Conservation (phyloP, 2,797 vertebrate species). For the Hydrocynus forskahlii region DNA sequence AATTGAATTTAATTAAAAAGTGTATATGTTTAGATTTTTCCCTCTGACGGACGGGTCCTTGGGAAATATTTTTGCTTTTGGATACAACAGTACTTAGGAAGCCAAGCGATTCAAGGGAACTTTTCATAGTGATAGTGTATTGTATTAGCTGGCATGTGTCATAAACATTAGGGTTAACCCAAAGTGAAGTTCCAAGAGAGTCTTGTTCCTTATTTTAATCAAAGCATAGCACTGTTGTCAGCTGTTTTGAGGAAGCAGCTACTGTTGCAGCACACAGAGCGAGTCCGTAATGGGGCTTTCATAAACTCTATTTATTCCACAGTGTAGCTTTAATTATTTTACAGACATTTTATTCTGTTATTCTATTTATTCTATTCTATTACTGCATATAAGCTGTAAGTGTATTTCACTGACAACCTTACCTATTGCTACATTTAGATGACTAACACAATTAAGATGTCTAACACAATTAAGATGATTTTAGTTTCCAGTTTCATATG, state of each 20-base stretch:
- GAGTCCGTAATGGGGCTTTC: constrained; percentile 45
- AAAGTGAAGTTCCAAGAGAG: constrained; percentile 74
- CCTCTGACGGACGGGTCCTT: no score
- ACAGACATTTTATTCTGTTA: no score
- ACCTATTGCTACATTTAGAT: no score
- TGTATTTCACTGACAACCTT: no score
- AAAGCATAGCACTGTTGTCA: constrained; percentile 63
- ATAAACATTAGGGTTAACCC: constrained; percentile 60
- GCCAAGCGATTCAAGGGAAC: constrained; percentile 23
- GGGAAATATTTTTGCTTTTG: constrained; percentile 4
- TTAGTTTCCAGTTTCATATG: no score
- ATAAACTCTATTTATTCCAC: constrained; percentile 10
- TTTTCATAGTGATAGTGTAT: constrained; percentile 38
- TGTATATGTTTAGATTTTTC: not conserved
- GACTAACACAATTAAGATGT: no score
- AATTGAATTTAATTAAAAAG: not conserved
- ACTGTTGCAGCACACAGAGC: constrained; percentile 55
- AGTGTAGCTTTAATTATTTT: not conserved
- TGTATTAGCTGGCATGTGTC: constrained; percentile 37
- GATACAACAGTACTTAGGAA: not conserved
- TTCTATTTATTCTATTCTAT: no score
- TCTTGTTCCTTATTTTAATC: constrained; percentile 76
- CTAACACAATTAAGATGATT: no score
- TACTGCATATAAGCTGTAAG: not conserved
- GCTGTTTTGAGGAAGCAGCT: constrained; percentile 72